Evolutionary conservation across 2,797 vertebrate species (phyloP).

Genomic region (Phataginus tetradactyla): DNA sequence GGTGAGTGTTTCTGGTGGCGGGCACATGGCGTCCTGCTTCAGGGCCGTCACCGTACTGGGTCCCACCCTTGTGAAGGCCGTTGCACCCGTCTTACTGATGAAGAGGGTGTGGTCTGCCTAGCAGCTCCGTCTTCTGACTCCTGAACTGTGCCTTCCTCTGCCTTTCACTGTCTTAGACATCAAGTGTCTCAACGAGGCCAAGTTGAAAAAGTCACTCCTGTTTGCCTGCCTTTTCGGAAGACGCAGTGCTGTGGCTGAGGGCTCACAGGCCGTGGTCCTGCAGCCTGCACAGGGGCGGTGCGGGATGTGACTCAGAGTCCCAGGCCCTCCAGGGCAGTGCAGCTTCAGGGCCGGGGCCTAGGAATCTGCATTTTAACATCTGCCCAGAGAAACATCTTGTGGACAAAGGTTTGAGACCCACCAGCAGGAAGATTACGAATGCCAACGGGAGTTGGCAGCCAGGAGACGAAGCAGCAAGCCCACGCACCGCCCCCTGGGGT

Average conservation of each 20-base stretch:
- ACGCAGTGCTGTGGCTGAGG: background rate
- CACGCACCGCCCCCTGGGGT: too few species aligned
- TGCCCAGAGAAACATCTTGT: background rate
- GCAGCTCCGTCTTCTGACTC: accelerated
- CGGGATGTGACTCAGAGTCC: accelerated
- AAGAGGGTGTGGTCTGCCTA: background rate
- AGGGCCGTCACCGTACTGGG: background rate
- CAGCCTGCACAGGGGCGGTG: background rate
- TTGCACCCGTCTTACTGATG: background rate
- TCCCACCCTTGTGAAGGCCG: accelerated
- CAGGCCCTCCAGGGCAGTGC: background rate
- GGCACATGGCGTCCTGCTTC: accelerated
- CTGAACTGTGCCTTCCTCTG: background rate
- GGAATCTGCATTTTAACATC: background rate
- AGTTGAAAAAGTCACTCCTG: background rate
- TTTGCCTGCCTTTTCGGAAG: background rate
- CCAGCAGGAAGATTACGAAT: background rate
- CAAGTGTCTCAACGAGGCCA: background rate
- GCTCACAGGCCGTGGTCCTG: background rate
- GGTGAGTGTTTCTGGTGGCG: accelerated
- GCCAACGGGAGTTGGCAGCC: accelerated
- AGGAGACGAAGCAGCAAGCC: accelerated
- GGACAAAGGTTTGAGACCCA: background rate
- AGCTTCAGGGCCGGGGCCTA: background rate
- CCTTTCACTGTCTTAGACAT: background rate